Evolutionary conservation across 2,888 invertebrate species (phyloP).

Genomic region (Epicampocera succincta): DNA sequence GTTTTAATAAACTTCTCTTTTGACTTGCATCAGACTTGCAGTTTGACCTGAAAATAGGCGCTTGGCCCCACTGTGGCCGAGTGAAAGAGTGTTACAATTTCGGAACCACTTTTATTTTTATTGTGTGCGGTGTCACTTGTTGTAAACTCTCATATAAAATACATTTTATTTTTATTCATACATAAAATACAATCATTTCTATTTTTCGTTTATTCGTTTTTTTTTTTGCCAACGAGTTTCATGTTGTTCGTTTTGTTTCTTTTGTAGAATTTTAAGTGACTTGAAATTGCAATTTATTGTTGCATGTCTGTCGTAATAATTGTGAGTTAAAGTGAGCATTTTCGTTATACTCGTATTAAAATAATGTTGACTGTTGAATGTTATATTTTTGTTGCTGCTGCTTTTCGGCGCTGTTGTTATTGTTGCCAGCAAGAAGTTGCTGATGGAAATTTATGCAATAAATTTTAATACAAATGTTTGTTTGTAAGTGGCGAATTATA

Average conservation of each 20-base stretch:
- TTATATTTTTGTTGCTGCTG: constrained; percentile 18
- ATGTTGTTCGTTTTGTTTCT: constrained; percentile 24
- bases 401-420: constrained; percentile 14
- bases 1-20: too few relatives aligned
- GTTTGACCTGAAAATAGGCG: too few relatives aligned
- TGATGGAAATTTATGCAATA: constrained; percentile 67
- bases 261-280: constrained; percentile 79
- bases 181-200: constrained; percentile 55
- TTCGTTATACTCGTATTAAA: constrained; percentile 56
- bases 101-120: neutral
- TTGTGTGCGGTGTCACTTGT: constrained; percentile 52
- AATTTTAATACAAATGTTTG: constrained; percentile 54
- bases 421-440: constrained; percentile 37
- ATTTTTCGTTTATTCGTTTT: constrained; percentile 3
- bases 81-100: constrained; percentile 35
- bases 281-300: constrained; percentile 80
- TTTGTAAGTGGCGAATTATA: constrained; percentile 11
- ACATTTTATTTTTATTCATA: constrained; percentile 52
- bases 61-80: constrained; percentile 9
- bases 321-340: constrained; percentile 68
- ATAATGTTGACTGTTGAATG: constrained; percentile 42
- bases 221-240: constrained; percentile 33
- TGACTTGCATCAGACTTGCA: too few relatives aligned
- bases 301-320: constrained; percentile 71
- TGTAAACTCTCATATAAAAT: constrained; percentile 58